phyloP scores from a whole-genome alignment of 2,797 vertebrate species.

The Coregonus suidteri region DNA sequence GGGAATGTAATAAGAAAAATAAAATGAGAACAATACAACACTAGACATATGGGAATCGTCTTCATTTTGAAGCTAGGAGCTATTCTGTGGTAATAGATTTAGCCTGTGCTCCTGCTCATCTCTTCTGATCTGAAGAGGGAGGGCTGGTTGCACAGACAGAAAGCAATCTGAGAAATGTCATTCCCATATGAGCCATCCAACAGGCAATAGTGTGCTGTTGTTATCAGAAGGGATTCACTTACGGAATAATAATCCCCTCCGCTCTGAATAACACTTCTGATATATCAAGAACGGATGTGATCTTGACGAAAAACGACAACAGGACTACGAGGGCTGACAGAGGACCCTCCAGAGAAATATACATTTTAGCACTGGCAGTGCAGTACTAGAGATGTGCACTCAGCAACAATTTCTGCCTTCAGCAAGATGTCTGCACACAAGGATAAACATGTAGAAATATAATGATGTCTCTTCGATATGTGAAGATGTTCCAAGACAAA shows the following conservation, averaged over 20 bases:
- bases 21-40: not conserved
- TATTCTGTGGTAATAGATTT: not conserved
- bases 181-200: too few relatives aligned
- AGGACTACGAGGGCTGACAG: not conserved
- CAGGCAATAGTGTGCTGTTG: too few relatives aligned
- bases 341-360: too few relatives aligned
- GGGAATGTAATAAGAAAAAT: not conserved
- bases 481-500: not conserved
- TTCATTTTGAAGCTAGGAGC: not conserved
- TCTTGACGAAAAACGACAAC: too few relatives aligned
- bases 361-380: too few relatives aligned
- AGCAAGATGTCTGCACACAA: not conserved
- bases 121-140: not conserved
- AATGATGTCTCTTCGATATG: not conserved
- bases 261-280: too few relatives aligned
- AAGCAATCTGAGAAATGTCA: not conserved
- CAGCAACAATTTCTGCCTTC: not conserved
- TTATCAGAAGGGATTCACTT: too few relatives aligned
- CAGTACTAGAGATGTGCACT: not conserved
- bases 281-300: too few relatives aligned
- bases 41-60: not conserved
- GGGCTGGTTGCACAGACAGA: not conserved
- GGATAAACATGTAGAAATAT: not conserved
- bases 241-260: too few relatives aligned
- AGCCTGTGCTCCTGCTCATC: not conserved